Evolutionary conservation across 2,888 invertebrate species (phyloP), one percentile per base, ranked within the genome.

Genomic region (Drosophila paucipuncta): DNA sequence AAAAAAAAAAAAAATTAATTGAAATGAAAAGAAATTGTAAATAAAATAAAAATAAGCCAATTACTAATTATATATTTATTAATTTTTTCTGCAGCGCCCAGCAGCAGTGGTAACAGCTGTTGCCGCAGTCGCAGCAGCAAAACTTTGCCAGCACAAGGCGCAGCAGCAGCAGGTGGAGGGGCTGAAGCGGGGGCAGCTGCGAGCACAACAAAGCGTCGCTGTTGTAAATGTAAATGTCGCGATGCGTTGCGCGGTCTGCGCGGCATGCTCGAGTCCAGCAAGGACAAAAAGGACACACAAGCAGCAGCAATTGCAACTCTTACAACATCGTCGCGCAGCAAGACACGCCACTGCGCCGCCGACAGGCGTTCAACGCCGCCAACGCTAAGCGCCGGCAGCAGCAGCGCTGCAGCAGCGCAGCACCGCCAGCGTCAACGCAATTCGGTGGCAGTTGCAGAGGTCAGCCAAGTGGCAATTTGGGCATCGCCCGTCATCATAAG

Each of bases 151-250:
- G 31, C 60, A 25, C 47, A 47, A 50, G 60, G 77, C 47, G 60
- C 80, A 31, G 63, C 33, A 37, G 57, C 57, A 31, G 63, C 64
- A 31, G 47, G 9, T 16, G 47, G 4, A 47, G 47, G 16, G 2
- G 16, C 7, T 16, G 47, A 47, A 47, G 22, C 47, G 25, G 47
- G 4, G 4, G 57, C 59, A 28, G 61, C 67, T 25, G 53, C 68
- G 22, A 41, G 52, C 50, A 68, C 78, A 55, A 55, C 85, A 7
- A 91, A 87, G 71, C 87, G 92, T 69, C 83, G 91, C 7, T 93
- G 92, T 75, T 92, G 92, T 75, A 92, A 91, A 71, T 92, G 92
- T 72, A 92, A 90, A 43, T 92, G 91, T 57, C 89, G 91, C 5
- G 92, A 92, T 75, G 91, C 89, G 6, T 55, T 91, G 11, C 83